Base-by-base conservation (phyloP, 2,888 invertebrate genomes). In the Rotaria magnacalcarata region DNA sequence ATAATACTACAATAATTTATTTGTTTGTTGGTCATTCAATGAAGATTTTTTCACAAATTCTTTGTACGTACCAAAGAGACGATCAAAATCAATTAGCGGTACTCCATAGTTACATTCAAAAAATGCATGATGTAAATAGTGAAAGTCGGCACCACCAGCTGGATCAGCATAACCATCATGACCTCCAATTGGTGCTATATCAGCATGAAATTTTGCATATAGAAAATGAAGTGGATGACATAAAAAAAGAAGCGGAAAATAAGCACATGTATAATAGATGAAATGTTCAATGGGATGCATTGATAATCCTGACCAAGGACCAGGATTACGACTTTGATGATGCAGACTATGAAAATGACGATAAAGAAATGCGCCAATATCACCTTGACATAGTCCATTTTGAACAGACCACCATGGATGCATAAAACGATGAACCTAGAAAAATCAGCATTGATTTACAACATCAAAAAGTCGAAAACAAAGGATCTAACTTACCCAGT, bases 221-320 rank as follows among this genome's bases (percentile, higher is more conserved):
- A 67, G 67, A 67, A 67, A 67, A 67, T 67, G 67, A 34, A 67
- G 67, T 19, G 67, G 67, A 67, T 67, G 67, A 67, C 67, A 67
- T 67, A 34, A 2, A 7, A 67, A 67, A 67, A 67, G 16, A 11
- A 67, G 14, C 11, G 67, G 67, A 67, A 67, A 67, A 67, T 67
- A 67, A 27, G 67, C 67, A 67, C 67, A 67, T 27, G 67, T 67
- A 67, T 67, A 67, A 67, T 67, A 67, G 34, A 67, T 0, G 10
- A 67, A 67, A 67, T 67, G 67, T 19, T 67, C 67, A 41, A 67
- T 8, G 1, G 67, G 67, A 34, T 67, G 67, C 67, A 67, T 67
- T 5, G 67, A 67, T 34, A 67, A 67, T 4, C 67, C 67, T 19
- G 67, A 67, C 67, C 67, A 67, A 19, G 67, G 67, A 41, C 67